Evolutionary conservation across 2,888 invertebrate species (phyloP).

Genomic region (Parochlus steinenii): DNA sequence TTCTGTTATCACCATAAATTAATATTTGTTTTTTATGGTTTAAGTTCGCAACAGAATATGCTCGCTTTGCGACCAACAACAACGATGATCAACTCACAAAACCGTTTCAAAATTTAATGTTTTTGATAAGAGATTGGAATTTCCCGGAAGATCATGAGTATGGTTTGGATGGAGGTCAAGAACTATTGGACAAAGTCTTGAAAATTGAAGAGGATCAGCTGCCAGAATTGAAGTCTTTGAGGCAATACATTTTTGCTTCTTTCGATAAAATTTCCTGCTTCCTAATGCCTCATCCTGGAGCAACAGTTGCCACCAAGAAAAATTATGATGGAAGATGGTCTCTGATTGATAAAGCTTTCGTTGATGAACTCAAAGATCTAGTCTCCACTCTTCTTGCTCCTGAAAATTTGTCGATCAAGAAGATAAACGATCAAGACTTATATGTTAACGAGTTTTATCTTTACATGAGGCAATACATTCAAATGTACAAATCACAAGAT

Average conservation of each 20-base stretch:
- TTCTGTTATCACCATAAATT: too few relatives aligned
- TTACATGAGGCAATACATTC: constrained; percentile 6
- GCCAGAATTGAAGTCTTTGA: constrained; percentile 10
- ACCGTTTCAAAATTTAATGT: constrained; percentile 13
- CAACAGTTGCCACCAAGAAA: constrained; percentile 1
- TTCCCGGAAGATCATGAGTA: constrained; percentile 10
- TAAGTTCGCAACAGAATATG: constrained; percentile 10
- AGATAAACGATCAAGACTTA: constrained; percentile 7
- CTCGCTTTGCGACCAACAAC: constrained; percentile 2
- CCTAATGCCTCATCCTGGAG: constrained; percentile 12
- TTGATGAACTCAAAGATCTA: neutral
- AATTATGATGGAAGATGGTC: constrained; percentile 10
- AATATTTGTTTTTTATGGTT: too few relatives aligned
- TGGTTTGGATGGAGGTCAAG: constrained; percentile 11
- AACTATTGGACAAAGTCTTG: neutral
- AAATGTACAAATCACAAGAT: neutral
- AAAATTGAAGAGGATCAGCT: constrained; percentile 4
- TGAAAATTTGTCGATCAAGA: constrained; percentile 6
- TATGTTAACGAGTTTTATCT: neutral
- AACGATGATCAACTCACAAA: neutral
- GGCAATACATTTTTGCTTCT: constrained; percentile 8
- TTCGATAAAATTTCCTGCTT: constrained; percentile 11
- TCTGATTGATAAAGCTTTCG: constrained; percentile 12
- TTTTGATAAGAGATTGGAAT: constrained; percentile 12
- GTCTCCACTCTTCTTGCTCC: constrained; percentile 4